These are phyloP conservation scores for Rattus rattus DNA, from an alignment of 2,113 vertebrate species.

Conservation along the genomic window DNA sequence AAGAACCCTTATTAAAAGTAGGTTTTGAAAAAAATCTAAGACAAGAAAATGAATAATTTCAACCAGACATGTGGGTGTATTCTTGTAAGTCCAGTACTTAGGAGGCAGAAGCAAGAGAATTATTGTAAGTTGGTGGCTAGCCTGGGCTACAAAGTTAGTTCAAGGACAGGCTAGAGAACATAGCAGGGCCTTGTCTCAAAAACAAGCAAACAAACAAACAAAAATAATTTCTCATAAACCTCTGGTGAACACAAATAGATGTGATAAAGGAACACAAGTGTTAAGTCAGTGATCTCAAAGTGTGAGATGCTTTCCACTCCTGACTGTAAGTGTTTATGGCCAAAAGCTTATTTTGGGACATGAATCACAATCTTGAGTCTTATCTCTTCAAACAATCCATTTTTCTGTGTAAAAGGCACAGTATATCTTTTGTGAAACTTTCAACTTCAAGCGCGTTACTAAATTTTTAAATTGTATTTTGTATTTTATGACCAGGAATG, in stretches of 20 bases:
- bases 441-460: background rate
- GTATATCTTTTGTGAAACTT: background rate
- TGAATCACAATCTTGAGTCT: background rate
- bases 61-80: background rate
- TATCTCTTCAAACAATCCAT: background rate
- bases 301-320: background rate
- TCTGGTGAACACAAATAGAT: background rate
- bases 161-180: background rate
- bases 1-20: too few relatives aligned
- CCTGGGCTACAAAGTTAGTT: background rate
- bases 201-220: background rate
- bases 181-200: background rate
- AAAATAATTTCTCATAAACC: background rate
- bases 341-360: background rate
- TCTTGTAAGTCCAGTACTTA: background rate
- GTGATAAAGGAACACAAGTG: background rate
- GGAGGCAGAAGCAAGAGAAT: background rate
- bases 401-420: background rate
- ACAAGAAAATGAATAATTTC: background rate
- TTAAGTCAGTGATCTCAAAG: background rate
- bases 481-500: background rate
- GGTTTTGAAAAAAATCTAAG: too few relatives aligned
- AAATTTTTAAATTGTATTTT: background rate
- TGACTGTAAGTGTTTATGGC: background rate
- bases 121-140: background rate